These are phyloP conservation scores for Anolis sagrei DNA, from an alignment of 2,113 vertebrate species.

Conservation along the genomic window DNA sequence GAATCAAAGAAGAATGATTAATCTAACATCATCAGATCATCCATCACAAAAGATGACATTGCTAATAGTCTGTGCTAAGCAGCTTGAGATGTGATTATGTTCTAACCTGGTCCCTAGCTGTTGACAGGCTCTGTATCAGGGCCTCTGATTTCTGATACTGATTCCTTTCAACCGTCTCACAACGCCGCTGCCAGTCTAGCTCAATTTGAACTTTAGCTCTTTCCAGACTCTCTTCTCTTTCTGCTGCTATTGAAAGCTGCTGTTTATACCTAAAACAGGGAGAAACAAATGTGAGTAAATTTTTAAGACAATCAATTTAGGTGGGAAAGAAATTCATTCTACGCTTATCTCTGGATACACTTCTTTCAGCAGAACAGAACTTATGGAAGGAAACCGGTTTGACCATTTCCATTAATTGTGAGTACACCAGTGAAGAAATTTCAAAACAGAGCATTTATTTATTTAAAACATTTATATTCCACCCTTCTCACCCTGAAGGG, in stretches of 20 bases:
- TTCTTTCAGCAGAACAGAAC: neutral
- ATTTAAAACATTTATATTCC: no score
- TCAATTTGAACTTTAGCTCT: slow-evolving; percentile 77
- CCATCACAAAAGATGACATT: neutral
- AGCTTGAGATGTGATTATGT: neutral
- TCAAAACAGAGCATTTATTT: neutral
- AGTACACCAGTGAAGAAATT: neutral
- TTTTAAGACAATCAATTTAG: neutral
- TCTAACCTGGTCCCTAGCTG: slow-evolving; percentile 81
- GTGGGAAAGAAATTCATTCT: neutral
- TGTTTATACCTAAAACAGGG: slow-evolving; percentile 79
- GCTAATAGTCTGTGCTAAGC: neutral
- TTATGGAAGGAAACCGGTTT: neutral
- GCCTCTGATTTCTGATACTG: slow-evolving; percentile 78
- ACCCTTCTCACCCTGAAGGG: no score
- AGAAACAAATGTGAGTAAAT: slow-evolving; percentile 5
- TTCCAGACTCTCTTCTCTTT: slow-evolving; percentile 77
- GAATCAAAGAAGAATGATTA: slow-evolving; percentile 5
- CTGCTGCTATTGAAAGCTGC: slow-evolving; percentile 73
- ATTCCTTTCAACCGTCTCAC: slow-evolving; percentile 73
- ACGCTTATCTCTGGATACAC: neutral
- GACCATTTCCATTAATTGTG: neutral
- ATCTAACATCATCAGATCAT: neutral
- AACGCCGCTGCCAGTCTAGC: slow-evolving; percentile 82
- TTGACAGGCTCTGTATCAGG: slow-evolving; percentile 74